Percentiles rank a stretch among this genome's conserved stretches.
These are phyloP conservation scores for Dryadula phaetusa DNA, from an alignment of 2,888 invertebrate species.

Conservation along the genomic window DNA sequence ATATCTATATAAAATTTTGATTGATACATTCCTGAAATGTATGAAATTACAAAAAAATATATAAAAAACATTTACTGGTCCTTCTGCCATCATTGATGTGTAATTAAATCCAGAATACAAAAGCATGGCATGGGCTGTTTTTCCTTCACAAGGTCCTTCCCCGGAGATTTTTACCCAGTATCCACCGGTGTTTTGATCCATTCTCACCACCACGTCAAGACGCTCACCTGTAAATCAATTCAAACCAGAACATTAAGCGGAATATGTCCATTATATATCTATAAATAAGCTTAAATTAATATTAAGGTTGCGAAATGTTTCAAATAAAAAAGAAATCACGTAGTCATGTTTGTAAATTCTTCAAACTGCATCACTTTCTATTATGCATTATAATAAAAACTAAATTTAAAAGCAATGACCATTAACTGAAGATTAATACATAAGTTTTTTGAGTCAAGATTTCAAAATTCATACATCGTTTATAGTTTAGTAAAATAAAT, in stretches of 20 bases:
- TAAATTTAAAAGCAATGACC: too few relatives aligned
- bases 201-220: constrained; percentile 84
- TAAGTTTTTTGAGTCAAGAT: neutral
- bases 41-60: neutral
- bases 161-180: constrained; percentile 84
- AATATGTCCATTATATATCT: neutral
- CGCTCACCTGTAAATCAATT: constrained; percentile 82
- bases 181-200: constrained; percentile 75
- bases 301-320: too few relatives aligned
- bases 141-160: constrained; percentile 75
- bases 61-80: constrained; percentile 54
- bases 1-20: too few relatives aligned
- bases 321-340: neutral
- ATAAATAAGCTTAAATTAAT: too few relatives aligned
- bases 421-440: too few relatives aligned
- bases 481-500: too few relatives aligned
- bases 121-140: constrained; percentile 68
- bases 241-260: constrained; percentile 9
- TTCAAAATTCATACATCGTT: neutral
- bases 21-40: neutral
- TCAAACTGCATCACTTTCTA: neutral
- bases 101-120: constrained; percentile 82
- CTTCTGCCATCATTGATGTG: constrained; percentile 67
- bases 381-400: neutral
- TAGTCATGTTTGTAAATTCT: constrained; percentile 11